These are phyloP conservation scores for Artibeus lituratus DNA, from an alignment of 2,797 vertebrate genomes.

Conservation along the genomic window DNA sequence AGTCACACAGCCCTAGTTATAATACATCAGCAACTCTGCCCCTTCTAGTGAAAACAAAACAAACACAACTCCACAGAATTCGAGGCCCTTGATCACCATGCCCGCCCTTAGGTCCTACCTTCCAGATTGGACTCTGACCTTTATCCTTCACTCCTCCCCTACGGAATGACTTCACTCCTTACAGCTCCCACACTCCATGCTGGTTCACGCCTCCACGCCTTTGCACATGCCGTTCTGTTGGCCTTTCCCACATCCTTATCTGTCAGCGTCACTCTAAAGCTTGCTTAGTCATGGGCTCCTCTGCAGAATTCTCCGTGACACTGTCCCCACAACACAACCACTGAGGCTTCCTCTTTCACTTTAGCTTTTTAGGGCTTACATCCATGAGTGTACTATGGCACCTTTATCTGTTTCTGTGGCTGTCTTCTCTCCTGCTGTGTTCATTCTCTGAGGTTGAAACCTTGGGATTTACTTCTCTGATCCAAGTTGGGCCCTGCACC, in stretches of 20 bases:
- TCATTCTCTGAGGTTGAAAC: background rate
- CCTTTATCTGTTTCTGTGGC: background rate
- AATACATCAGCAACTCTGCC: background rate
- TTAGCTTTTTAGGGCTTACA: background rate
- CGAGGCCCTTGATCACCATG: background rate
- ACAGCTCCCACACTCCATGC: fast-evolving
- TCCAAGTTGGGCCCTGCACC: background rate
- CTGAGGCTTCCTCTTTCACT: background rate
- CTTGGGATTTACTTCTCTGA: background rate
- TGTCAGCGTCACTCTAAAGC: background rate
- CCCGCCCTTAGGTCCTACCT: background rate
- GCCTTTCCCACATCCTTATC: background rate
- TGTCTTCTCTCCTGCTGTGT: background rate
- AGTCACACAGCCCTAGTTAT: background rate
- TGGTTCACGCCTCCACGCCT: background rate
- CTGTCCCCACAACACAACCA: background rate
- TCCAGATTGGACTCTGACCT: background rate
- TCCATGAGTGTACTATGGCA: background rate
- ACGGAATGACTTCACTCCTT: background rate
- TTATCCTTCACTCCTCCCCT: background rate
- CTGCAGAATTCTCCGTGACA: background rate
- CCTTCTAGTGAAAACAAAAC: background rate
- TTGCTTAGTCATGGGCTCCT: background rate
- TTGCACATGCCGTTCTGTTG: background rate
- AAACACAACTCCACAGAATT: background rate